Percentiles rank a stretch among this genome's conserved stretches.
Evolutionary conservation across 2,888 invertebrate genomes (phyloP).

Genomic region (Empis stercorea): DNA sequence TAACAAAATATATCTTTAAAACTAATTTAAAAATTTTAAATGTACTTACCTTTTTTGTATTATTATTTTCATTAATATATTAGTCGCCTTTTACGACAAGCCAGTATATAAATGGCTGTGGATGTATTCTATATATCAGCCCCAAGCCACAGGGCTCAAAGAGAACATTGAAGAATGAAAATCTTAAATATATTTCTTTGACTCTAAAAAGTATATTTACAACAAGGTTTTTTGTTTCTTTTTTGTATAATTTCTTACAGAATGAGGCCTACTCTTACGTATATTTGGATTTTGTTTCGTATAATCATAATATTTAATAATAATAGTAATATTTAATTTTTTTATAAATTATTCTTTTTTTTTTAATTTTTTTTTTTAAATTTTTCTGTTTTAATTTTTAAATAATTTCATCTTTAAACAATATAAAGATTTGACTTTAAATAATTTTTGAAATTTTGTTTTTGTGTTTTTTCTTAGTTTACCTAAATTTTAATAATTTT

Average conservation of each 20-base stretch:
- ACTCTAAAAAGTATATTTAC: slow-evolving; percentile 37
- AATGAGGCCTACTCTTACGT: slow-evolving; percentile 37
- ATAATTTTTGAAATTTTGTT: too few species aligned
- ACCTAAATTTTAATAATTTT: slow-evolving; percentile 7
- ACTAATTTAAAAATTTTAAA: too few species aligned
- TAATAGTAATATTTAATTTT: background rate
- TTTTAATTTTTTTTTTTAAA: background rate
- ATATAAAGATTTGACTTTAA: too few species aligned
- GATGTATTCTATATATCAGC: slow-evolving; percentile 18
- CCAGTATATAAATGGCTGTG: slow-evolving; percentile 16
- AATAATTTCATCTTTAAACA: too few species aligned
- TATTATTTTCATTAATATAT: slow-evolving; percentile 11
- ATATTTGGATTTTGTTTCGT: slow-evolving; percentile 28
- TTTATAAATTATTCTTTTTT: background rate
- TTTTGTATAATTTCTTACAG: slow-evolving; percentile 28
- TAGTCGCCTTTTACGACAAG: slow-evolving; percentile 24
- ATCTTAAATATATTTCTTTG: slow-evolving; percentile 19
- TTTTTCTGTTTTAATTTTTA: background rate
- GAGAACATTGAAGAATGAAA: slow-evolving; percentile 5
- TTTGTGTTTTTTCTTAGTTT: slow-evolving; percentile 1
- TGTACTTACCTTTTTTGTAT: too few species aligned
- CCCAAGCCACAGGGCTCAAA: slow-evolving; percentile 18
- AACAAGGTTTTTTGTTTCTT: slow-evolving; percentile 24
- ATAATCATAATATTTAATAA: background rate
- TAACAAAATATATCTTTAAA: too few species aligned